These are phyloP conservation scores for Lithophane semibrunnea DNA, from an alignment of 2,888 invertebrate genomes.

Conservation along the genomic window DNA sequence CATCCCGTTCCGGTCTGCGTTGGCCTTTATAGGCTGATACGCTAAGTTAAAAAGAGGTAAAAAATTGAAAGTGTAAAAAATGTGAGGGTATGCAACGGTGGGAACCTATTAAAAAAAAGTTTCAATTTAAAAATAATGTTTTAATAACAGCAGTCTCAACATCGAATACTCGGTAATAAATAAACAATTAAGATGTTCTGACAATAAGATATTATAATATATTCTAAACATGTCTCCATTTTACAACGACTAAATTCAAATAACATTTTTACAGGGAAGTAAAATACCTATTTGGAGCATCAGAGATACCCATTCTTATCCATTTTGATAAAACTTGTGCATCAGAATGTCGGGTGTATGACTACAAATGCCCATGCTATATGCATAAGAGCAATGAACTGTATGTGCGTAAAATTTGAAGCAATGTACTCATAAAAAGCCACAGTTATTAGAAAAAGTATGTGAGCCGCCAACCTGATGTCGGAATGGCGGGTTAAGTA, in stretches of 20 bases:
- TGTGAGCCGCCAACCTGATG: background rate
- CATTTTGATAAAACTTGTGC: background rate
- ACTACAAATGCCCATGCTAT: background rate
- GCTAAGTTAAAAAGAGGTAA: too few species aligned
- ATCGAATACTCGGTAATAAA: conserved; percentile 73
- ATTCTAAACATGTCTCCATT: conserved; percentile 11
- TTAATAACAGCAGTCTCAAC: conserved; percentile 70
- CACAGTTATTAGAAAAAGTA: background rate
- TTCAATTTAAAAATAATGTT: conserved; percentile 53
- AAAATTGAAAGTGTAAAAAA: too few species aligned
- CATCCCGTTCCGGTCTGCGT: too few species aligned
- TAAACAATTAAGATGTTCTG: conserved; percentile 33
- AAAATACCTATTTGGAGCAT: conserved; percentile 9
- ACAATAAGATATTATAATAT: conserved; percentile 1
- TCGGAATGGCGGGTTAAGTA: background rate
- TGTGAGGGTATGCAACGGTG: background rate
- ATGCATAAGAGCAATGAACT: background rate
- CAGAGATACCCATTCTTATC: background rate
- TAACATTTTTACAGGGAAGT: background rate
- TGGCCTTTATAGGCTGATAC: too few species aligned
- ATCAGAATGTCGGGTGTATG: background rate
- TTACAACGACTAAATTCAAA: background rate
- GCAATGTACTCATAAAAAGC: background rate
- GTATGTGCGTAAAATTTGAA: background rate
- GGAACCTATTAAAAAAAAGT: background rate